Conservation (phyloP, 1,140 invertebrate species). For the Palaemon carinicauda region DNA sequence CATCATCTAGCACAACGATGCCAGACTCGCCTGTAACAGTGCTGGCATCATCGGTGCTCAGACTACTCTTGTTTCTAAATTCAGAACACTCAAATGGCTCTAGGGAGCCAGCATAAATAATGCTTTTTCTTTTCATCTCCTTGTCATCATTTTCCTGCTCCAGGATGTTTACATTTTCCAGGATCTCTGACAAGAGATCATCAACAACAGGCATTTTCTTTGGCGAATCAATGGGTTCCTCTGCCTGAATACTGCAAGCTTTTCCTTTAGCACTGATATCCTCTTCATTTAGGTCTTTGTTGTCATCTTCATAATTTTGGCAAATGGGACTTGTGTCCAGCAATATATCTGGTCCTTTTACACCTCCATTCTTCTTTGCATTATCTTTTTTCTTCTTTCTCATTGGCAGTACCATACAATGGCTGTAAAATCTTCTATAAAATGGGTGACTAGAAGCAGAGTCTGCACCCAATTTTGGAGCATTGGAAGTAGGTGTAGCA, state of each 20-base stretch:
- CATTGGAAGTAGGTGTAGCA: slow-evolving; percentile 9
- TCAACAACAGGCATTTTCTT: slow-evolving; percentile 38
- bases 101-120: background rate
- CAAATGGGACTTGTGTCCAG: background rate
- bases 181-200: slow-evolving; percentile 32
- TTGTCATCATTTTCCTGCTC: slow-evolving; percentile 21
- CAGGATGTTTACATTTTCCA: slow-evolving; percentile 40
- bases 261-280: background rate
- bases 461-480: background rate
- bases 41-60: background rate
- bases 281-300: background rate
- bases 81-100: background rate
- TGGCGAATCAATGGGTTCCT: slow-evolving; percentile 5
- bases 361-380: slow-evolving; percentile 3
- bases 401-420: slow-evolving; percentile 39
- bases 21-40: too few species aligned
- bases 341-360: background rate
- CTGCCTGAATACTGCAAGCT: background rate
- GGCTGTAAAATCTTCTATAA: slow-evolving; percentile 40
- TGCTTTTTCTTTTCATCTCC: background rate
- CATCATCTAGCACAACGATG: too few species aligned
- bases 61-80: background rate
- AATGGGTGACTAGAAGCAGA: slow-evolving; percentile 20
- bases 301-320: background rate
- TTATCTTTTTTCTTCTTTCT: background rate